phyloP scores from a whole-genome alignment of 2,797 vertebrate species.

The Chelmon rostratus region DNA sequence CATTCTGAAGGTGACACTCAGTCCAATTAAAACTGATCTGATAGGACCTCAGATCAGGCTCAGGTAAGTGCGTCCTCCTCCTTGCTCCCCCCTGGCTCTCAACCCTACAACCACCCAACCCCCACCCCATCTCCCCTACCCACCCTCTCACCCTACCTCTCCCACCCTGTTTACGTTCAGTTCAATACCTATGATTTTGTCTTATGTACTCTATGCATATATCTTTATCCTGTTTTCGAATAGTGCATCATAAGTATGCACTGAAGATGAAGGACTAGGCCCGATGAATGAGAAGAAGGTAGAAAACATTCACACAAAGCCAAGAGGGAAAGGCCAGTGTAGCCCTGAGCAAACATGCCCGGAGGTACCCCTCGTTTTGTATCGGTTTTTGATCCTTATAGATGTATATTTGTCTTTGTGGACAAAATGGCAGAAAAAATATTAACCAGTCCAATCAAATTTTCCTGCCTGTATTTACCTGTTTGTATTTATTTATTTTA shows the following conservation, averaged over 20 bases:
- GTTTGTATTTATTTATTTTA: conserved; percentile 57
- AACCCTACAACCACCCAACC: conserved; percentile 61
- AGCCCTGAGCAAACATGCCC: conserved; percentile 95
- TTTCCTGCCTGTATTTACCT: conserved; percentile 77
- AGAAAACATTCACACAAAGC: conserved; percentile 90
- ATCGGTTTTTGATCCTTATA: conserved; percentile 91
- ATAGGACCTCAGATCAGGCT: conserved; percentile 99
- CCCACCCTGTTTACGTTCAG: conserved; percentile 81
- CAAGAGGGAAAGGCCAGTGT: conserved; percentile 99
- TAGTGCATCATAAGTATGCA: conserved; percentile 99
- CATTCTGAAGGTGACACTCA: conserved; percentile 99
- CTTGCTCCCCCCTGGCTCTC: conserved; percentile 85
- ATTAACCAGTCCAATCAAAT: conserved; percentile 85
- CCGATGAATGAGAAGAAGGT: conserved; percentile 96
- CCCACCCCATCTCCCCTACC: conserved; percentile 47
- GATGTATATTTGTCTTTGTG: conserved; percentile 80
- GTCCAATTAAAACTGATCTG: conserved; percentile 99
- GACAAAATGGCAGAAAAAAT: conserved; percentile 78
- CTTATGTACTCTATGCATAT: conserved; percentile 82
- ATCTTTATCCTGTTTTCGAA: conserved; percentile 92
- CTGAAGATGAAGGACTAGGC: conserved; percentile 99
- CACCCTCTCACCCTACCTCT: conserved; percentile 46
- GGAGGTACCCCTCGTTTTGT: conserved; percentile 99
- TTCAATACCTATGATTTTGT: conserved; percentile 85
- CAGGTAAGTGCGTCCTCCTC: conserved; percentile 91